Evolutionary conservation across 2,113 vertebrate species (phyloP).

Genomic region (Protobothrops mucrosquamatus): DNA sequence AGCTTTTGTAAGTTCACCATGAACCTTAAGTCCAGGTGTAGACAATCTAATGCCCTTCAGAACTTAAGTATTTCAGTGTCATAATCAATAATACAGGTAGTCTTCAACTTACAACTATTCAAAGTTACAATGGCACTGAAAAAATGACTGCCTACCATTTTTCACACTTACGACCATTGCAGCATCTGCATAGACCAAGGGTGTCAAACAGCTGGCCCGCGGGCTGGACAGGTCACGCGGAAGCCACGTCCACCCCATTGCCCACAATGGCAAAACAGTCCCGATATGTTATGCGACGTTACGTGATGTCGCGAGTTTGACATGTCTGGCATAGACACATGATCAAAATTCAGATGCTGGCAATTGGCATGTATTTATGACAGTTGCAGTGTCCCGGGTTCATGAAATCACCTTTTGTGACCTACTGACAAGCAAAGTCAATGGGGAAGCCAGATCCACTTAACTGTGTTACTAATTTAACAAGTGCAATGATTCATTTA

Average conservation of each 20-base stretch:
- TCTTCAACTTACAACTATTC: neutral
- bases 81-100: neutral
- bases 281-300: no score
- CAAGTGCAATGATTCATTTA: neutral
- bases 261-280: no score
- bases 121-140: neutral
- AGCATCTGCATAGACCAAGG: no score
- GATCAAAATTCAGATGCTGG: neutral
- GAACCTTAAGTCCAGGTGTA: neutral
- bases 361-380: neutral
- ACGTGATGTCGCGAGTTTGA: no score
- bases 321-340: neutral
- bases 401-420: neutral
- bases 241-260: no score
- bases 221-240: no score
- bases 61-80: neutral
- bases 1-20: neutral
- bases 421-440: neutral
- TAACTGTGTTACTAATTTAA: neutral
- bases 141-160: neutral
- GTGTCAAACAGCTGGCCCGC: no score
- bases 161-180: neutral
- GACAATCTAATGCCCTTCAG: neutral
- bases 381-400: neutral
- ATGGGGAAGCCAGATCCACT: neutral